Evolutionary conservation across 2,888 invertebrate species (phyloP).

Genomic region (Plemyria rubiginata): DNA sequence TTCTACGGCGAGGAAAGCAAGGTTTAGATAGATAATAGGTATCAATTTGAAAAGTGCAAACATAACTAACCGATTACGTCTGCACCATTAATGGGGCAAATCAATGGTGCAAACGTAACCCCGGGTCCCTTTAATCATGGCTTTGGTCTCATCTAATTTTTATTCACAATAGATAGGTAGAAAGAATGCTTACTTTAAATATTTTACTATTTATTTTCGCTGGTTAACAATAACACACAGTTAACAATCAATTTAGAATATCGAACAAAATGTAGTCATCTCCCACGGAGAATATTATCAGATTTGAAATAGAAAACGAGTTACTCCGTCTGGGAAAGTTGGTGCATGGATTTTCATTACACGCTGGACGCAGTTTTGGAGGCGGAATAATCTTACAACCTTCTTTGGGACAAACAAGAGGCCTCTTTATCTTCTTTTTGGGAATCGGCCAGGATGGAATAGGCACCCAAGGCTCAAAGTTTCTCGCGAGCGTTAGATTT

Average conservation of each 20-base stretch:
- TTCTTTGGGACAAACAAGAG: slow-evolving; percentile 57
- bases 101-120: too few relatives aligned
- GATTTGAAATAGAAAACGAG: slow-evolving; percentile 39
- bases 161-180: too few relatives aligned
- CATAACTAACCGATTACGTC: too few relatives aligned
- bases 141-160: too few relatives aligned
- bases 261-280: slow-evolving; percentile 12
- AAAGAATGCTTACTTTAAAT: neutral
- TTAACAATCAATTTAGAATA: slow-evolving; percentile 29
- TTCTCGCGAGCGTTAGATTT: slow-evolving; percentile 45
- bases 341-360: slow-evolving; percentile 52
- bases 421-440: slow-evolving; percentile 44
- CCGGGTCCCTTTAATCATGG: too few relatives aligned
- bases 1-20: too few relatives aligned
- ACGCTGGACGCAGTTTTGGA: slow-evolving; percentile 45
- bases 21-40: too few relatives aligned
- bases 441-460: slow-evolving; percentile 68
- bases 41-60: too few relatives aligned
- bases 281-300: slow-evolving; percentile 2
- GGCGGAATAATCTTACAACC: slow-evolving; percentile 58
- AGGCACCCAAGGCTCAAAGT: slow-evolving; percentile 69
- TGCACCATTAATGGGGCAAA: too few relatives aligned
- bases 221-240: slow-evolving; percentile 46
- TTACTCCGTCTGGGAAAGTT: slow-evolving; percentile 54
- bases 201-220: slow-evolving; percentile 54